Evolutionary conservation across 2,888 invertebrate genomes (phyloP), one percentile per base, ranked within the genome.

Genomic region (Scaptomyza polygonia): DNA sequence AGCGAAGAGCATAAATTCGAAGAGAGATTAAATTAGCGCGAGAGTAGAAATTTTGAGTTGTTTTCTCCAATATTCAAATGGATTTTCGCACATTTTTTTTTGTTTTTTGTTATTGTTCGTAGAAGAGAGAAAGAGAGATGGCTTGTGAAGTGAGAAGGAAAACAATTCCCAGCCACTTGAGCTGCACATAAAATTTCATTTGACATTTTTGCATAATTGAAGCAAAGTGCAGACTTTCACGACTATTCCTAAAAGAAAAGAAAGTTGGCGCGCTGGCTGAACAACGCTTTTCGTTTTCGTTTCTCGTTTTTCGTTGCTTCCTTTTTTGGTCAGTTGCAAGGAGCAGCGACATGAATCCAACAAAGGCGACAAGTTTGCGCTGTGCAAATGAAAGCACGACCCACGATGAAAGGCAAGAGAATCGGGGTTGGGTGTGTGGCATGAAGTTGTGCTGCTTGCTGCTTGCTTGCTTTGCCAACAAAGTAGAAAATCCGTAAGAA

Each of bases 401-500:
- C 45, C 59, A n/a, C n/a, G 44, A 32, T 45, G 61, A 42, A 14
- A 51, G 30, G 25, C 0, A 8, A 25, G 34, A 8, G 16, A 25
- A 1, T 25, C 3, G 18, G 8, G 16, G 14, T 3, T 4, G 5
- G 8, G 43, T 29, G 27, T 7, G 2, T 8, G 9, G 8, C 34
- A 5, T 9, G 3, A 18, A 14, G 11, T n/a, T 12, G 1, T 47
- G 47, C 16, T 16, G 18, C 47, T 45, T 86, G 87, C 21, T 86
- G 87, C 21, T 21, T 21, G 21, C 77, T 85, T 88, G 83, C 88
- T 79, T 79, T 77, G 74, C 82, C 88, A 86, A 79, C 88, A 90
- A 88, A 90, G 90, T 88, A 86, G 89, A 90, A 90, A 89, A 89
- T 90, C 90, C 84, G 79, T 82, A 85, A 88, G 83, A 90, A 89